Conservation (phyloP, 2,888 invertebrate genomes). For the Oligia latruncula region DNA sequence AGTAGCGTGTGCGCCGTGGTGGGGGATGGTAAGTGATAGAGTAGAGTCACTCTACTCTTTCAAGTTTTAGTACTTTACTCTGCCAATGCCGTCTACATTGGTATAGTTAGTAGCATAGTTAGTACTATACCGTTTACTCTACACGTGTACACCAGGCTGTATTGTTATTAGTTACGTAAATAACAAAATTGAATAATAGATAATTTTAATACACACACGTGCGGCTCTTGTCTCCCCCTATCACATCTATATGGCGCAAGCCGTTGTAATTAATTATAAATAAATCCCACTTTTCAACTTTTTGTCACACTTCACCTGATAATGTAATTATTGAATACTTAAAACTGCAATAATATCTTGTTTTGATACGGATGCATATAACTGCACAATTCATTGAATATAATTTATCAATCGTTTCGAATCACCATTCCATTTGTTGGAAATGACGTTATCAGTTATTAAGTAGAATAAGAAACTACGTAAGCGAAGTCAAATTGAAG, state of each 20-base stretch:
- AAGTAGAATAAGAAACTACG: background rate
- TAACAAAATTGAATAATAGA: background rate
- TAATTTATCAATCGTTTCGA: slow-evolving; percentile 45
- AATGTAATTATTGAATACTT: background rate
- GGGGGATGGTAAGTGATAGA: too few relatives aligned
- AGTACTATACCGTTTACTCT: too few relatives aligned
- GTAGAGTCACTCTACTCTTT: too few relatives aligned
- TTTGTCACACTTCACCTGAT: background rate
- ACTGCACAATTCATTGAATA: slow-evolving; percentile 11
- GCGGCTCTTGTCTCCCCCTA: background rate
- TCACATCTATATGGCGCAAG: background rate
- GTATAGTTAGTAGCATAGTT: too few relatives aligned
- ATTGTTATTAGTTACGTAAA: background rate
- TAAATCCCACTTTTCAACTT: background rate
- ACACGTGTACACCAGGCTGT: too few relatives aligned
- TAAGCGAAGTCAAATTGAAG: slow-evolving; percentile 22
- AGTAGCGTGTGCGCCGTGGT: too few relatives aligned
- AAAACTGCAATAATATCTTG: slow-evolving; percentile 11
- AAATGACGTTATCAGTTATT: slow-evolving; percentile 38
- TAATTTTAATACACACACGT: background rate
- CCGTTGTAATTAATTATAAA: too few relatives aligned
- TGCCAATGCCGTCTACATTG: too few relatives aligned
- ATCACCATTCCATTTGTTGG: slow-evolving; percentile 49
- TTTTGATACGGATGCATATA: slow-evolving; percentile 21
- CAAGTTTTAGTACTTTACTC: too few relatives aligned